Percentiles rank a stretch among this genome's conserved stretches.
These are phyloP conservation scores for Nomia melanderi DNA, from an alignment of 1,140 invertebrate species.

Conservation along the genomic window DNA sequence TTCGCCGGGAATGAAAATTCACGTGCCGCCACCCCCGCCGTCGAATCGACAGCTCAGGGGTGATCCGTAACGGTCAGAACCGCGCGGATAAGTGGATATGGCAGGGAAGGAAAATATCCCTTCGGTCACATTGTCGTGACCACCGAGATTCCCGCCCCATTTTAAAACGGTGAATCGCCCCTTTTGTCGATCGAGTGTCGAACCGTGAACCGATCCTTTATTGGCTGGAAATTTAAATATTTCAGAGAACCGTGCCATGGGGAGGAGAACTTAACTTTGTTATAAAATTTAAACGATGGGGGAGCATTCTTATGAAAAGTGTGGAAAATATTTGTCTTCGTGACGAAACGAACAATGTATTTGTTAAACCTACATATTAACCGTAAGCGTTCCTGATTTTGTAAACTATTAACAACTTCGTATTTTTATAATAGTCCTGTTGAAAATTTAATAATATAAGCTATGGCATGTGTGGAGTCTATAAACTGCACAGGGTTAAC, in stretches of 20 bases:
- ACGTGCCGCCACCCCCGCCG: constrained; percentile 42
- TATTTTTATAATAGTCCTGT: too few relatives aligned
- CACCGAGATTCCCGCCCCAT: constrained; percentile 27
- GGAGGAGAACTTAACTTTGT: too few relatives aligned
- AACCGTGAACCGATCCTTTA: constrained; percentile 58
- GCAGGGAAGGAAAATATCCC: constrained; percentile 50
- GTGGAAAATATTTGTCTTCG: too few relatives aligned
- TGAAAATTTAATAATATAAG: too few relatives aligned
- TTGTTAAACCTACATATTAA: too few relatives aligned
- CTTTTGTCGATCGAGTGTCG: constrained; percentile 54
- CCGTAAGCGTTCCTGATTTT: too few relatives aligned
- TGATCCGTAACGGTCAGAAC: constrained; percentile 39
- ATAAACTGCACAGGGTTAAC: too few relatives aligned
- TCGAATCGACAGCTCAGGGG: not conserved
- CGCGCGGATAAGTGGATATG: constrained; percentile 59
- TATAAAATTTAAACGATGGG: too few relatives aligned
- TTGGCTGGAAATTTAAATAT: constrained; percentile 34
- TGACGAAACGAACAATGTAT: too few relatives aligned
- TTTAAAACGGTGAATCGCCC: constrained; percentile 33
- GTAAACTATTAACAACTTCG: too few relatives aligned
- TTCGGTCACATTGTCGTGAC: constrained; percentile 46
- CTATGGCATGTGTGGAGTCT: too few relatives aligned
- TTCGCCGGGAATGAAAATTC: constrained; percentile 70
- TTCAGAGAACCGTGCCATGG: not conserved
- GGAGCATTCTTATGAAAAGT: not conserved